Conservation (phyloP, 2,113 vertebrate species). For the Propithecus coquereli region DNA sequence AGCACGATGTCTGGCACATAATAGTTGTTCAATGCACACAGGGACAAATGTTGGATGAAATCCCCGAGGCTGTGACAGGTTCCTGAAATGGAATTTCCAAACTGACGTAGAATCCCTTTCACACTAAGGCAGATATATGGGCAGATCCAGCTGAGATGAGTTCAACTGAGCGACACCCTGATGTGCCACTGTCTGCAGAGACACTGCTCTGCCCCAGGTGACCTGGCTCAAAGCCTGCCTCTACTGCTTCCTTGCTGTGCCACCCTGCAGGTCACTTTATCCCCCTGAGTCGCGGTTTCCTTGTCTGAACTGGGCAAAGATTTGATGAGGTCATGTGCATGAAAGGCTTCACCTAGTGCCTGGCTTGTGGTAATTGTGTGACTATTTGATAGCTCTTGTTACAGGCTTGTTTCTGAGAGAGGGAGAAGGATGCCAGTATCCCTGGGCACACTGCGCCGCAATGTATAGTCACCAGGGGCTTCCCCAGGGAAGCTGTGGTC, state of each 20-base stretch:
- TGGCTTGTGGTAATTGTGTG: accelerated
- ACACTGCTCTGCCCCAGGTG: background rate
- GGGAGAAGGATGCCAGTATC: background rate
- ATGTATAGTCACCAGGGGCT: background rate
- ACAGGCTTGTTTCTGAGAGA: background rate
- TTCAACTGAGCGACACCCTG: background rate
- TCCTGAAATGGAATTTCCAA: background rate
- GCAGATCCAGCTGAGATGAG: background rate
- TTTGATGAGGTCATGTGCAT: background rate
- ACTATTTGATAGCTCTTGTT: background rate
- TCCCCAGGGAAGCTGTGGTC: background rate
- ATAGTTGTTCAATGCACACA: background rate
- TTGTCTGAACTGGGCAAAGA: background rate
- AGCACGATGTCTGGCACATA: background rate
- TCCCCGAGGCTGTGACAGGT: background rate
- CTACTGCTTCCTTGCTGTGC: background rate
- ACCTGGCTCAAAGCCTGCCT: background rate
- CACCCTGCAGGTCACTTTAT: background rate
- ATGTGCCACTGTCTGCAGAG: background rate
- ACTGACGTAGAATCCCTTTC: background rate
- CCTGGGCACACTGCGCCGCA: background rate
- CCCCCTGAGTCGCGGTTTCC: background rate
- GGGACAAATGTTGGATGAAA: background rate
- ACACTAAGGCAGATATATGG: background rate
- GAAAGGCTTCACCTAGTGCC: background rate